Base-by-base conservation (phyloP, 1,140 invertebrate genomes). In the Zaprionus vittiger region DNA sequence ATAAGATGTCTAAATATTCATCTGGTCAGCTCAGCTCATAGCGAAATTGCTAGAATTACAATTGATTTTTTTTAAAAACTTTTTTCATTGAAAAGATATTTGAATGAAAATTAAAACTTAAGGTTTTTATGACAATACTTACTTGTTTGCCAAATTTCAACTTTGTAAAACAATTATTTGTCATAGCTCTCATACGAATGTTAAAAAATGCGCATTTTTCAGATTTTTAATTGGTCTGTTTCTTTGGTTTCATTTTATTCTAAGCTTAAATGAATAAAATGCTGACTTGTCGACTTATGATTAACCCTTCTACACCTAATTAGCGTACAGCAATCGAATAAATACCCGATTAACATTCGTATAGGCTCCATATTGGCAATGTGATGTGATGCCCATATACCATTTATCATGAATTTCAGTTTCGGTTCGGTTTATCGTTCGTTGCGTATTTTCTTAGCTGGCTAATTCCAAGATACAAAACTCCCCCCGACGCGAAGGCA, bases 391-490 rank as follows among this genome's bases (percentile, higher is more conserved):
- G 9, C 2, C 9, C 47, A 5, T 24, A 52, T 28, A 44, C 54
- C 65, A 62, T 73, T 77, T 73, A 69, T 71, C 61, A 77, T 75
- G 55, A 57, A 22, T 68, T 80, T 70, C 31, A 57, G 38, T 52
- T 52, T 52, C 47, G 20, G 11, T 52, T 52, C 22, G 20, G 49
- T 86, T 80, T 80, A 83, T 86, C 63, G 59, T 57, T 47, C 54
- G 47, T 62, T 72, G 65, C 55, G 72, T 79, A 66, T 76, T 65
- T 79, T 84, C 84, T 85, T 84, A 84, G 81, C 76, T 81, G 79
- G 85, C 86, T 90, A 90, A 90, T 90, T 85, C 68, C 67, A 79
- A 89, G 81, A 90, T 90, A 89, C 81, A 81, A 81, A 90, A 81
- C 70, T 67, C 70, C 41, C 41, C 41, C 41, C 41, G 41, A 47